Evolutionary conservation across 2,113 vertebrate species (phyloP), one percentile per base, ranked within the genome.

Genomic region (Clarias magur): DNA sequence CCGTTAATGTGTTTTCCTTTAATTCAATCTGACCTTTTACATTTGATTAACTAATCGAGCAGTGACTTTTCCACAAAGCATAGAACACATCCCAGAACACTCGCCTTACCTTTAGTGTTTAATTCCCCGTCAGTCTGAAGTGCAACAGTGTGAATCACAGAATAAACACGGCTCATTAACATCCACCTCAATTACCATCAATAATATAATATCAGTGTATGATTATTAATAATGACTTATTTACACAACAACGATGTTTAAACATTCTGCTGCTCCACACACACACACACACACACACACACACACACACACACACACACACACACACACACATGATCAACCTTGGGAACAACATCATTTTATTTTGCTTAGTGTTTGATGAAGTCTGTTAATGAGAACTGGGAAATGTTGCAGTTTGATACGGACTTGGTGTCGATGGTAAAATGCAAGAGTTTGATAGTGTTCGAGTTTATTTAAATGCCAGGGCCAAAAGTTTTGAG

Each of bases 1-100:
- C 81, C 60, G 62, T 67, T 83, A 83, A 83, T 83, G 38, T 42
- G 30, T 48, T 65, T 65, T 48, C 23, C 81, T 65, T 65, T 83
- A 83, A 83, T 82, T 34, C 62, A 53, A 10, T 82, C 81, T 67
- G 81, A 83, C 81, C 81, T 67, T 83, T 65, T 48, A 83, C 60
- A 48, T 65, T 17, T 8, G 81, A 65, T 83, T 67, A 23, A 63
- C 13, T 65, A 48, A 65, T 16, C 23, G 15, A 67, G 60, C 12
- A 2, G 34, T 48, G 60, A 83, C 60, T 53, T 83, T 53, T 54
- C 38, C 30, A n/a, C 62, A 19, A n/a, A 27, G 62, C 34, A 16
- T 38, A n/a, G 67, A 63, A n/a, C 1, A 42, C 42, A 82, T 63
- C 80, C 30, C 56, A 78, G 13, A 34, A 4, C n/a, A 0, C n/a